These are phyloP conservation scores for Ophraella communa DNA, from an alignment of 2,888 invertebrate species.

Conservation along the genomic window DNA sequence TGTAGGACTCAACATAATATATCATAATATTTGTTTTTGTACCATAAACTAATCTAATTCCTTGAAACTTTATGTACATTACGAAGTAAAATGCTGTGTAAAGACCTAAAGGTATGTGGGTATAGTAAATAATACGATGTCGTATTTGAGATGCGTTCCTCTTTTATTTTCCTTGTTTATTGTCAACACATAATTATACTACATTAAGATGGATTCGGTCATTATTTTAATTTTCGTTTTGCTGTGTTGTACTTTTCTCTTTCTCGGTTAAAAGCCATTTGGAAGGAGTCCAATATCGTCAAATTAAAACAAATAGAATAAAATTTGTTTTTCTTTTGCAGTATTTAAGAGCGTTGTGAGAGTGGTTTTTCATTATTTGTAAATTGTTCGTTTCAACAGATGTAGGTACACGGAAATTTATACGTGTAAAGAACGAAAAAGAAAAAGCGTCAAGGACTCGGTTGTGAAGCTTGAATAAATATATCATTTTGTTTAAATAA, in stretches of 20 bases:
- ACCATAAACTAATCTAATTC: too few species aligned
- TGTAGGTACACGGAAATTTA: too few species aligned
- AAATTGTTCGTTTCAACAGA: background rate
- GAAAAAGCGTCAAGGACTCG: too few species aligned
- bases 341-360: conserved; percentile 6
- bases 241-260: too few species aligned
- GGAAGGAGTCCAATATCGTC: conserved; percentile 1
- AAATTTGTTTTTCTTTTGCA: background rate
- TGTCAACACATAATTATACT: conserved; percentile 8
- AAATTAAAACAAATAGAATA: conserved; percentile 3
- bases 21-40: too few species aligned
- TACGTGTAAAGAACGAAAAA: too few species aligned
- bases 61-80: too few species aligned
- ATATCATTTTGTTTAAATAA: too few species aligned
- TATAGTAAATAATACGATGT: background rate
- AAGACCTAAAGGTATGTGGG: background rate
- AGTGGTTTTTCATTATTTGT: conserved; percentile 14
- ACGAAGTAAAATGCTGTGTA: background rate
- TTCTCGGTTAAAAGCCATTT: background rate
- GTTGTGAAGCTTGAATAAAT: too few species aligned
- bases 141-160: background rate
- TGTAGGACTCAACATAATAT: too few species aligned
- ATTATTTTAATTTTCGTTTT: conserved; percentile 3
- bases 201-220: conserved; percentile 3
- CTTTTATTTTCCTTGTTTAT: background rate